These are phyloP conservation scores for Leptonema lineaticorne DNA, from an alignment of 1,140 invertebrate genomes.

Conservation along the genomic window DNA sequence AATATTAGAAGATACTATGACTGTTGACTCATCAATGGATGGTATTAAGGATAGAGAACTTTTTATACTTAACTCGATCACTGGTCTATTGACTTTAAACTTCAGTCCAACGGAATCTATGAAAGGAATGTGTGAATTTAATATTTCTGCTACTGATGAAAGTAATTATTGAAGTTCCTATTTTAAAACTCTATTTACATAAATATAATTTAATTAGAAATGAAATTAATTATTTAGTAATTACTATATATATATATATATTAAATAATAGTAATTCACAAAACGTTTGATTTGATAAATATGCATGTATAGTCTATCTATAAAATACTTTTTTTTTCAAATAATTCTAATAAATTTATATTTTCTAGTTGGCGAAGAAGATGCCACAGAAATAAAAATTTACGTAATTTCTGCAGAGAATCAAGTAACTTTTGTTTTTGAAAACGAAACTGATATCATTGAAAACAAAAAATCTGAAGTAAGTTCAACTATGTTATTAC, in stretches of 20 bases:
- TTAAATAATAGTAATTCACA: background rate
- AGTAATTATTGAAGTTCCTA: conserved; percentile 46
- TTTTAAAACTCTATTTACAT: background rate
- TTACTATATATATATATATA: background rate
- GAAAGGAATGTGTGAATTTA: conserved; percentile 59
- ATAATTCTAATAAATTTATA: background rate
- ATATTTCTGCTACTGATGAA: conserved; percentile 55
- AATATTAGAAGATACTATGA: conserved; percentile 48
- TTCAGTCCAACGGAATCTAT: conserved; percentile 54
- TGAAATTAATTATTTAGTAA: too few species aligned
- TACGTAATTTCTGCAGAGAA: conserved; percentile 56
- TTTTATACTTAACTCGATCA: conserved; percentile 48
- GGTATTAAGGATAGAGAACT: conserved; percentile 45
- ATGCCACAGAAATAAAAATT: conserved; percentile 47
- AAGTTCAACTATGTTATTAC: background rate
- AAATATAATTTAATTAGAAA: too few species aligned
- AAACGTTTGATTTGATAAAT: too few species aligned
- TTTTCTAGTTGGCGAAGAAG: background rate
- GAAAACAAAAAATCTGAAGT: conserved; percentile 31
- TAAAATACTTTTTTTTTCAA: too few species aligned
- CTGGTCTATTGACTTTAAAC: conserved; percentile 51
- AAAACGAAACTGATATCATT: conserved; percentile 52
- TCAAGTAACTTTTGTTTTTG: conserved; percentile 56
- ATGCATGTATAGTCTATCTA: too few species aligned
- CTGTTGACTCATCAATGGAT: conserved; percentile 45